A percentile compares a stretch with the other conserved stretches of the same genome.
phyloP scores from a whole-genome alignment of 2,113 vertebrate species.

The Parus major region DNA sequence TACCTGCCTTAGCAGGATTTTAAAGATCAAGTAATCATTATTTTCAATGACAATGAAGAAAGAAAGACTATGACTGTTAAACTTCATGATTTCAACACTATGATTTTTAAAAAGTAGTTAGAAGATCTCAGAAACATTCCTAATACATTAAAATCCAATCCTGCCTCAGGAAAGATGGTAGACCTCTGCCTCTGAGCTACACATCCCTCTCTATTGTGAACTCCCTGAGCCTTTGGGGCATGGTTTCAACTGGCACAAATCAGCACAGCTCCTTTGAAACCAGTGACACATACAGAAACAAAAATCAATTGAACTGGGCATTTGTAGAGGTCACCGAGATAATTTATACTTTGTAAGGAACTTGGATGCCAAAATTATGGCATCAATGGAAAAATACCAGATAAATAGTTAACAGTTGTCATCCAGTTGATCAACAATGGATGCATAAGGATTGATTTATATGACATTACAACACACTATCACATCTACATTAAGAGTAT shows the following conservation, averaged over 20 bases:
- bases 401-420: not conserved
- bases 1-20: constrained; percentile 8
- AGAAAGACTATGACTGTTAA: not conserved
- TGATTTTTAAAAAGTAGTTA: not conserved
- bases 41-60: constrained; percentile 15
- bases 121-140: not conserved
- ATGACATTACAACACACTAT: not conserved
- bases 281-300: not conserved
- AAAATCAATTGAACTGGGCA: not conserved
- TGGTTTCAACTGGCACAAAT: not conserved
- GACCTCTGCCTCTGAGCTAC: not conserved
- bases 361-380: not conserved
- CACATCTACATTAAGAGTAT: not conserved
- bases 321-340: not conserved
- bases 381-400: not conserved
- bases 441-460: not conserved
- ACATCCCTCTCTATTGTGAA: not conserved
- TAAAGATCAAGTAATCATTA: not conserved
- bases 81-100: not conserved
- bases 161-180: not conserved
- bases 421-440: not conserved
- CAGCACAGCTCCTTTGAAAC: not conserved
- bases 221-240: not conserved
- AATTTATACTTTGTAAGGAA: not conserved
- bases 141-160: not conserved